These are phyloP conservation scores for Cryptus viduatorius DNA, from an alignment of 2,888 invertebrate genomes.

Conservation along the genomic window DNA sequence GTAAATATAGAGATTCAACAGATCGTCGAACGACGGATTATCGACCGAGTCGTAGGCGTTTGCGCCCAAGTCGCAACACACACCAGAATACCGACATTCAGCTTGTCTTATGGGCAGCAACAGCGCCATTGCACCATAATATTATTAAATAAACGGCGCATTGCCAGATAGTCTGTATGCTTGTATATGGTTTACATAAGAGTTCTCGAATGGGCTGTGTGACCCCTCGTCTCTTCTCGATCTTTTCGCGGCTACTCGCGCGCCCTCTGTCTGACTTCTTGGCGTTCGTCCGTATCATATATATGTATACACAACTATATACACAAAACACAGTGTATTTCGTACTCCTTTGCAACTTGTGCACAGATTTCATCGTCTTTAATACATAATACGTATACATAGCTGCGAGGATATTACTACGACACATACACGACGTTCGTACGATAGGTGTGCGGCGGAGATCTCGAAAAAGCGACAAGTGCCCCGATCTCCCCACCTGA, in stretches of 20 bases:
- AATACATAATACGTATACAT: too few relatives aligned
- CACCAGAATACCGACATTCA: conserved; percentile 26
- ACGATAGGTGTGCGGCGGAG: conserved; percentile 61
- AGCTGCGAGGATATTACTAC: background rate
- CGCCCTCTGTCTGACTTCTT: conserved; percentile 56
- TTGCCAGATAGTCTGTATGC: conserved; percentile 76
- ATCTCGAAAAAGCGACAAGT: conserved; percentile 76
- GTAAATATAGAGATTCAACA: too few relatives aligned
- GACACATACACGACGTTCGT: conserved; percentile 25
- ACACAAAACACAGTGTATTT: conserved; percentile 2
- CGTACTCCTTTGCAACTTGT: conserved; percentile 35
- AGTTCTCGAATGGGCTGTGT: conserved; percentile 69
- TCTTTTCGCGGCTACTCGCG: conserved; percentile 58
- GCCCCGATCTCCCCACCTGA: conserved; percentile 65
- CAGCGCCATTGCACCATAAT: conserved; percentile 78
- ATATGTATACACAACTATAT: background rate
- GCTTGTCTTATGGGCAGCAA: conserved; percentile 72
- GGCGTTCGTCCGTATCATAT: conserved; percentile 48
- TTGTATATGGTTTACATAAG: conserved; percentile 80
- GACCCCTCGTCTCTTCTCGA: conserved; percentile 74
- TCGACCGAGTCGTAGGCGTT: too few relatives aligned
- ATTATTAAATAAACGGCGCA: conserved; percentile 81
- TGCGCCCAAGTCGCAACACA: background rate
- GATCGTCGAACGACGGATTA: too few relatives aligned
- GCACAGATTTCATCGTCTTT: background rate